Percentiles rank a stretch among this genome's conserved stretches.
These are phyloP conservation scores for Centruroides sculpturatus DNA, from an alignment of 1,140 invertebrate genomes.

Conservation along the genomic window DNA sequence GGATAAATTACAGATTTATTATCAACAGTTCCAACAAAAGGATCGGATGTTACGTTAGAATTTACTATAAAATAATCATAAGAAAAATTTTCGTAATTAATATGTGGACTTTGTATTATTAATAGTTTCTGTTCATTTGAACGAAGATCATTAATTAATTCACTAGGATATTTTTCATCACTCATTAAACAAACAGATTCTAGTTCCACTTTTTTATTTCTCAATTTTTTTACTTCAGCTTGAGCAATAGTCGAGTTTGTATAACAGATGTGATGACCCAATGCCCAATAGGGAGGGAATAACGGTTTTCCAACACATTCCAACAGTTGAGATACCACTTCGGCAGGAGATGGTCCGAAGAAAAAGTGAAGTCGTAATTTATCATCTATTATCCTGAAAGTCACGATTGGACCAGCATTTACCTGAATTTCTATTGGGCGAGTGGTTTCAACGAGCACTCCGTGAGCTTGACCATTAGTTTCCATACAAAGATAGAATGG, in stretches of 20 bases:
- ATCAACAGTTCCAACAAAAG: constrained; percentile 11
- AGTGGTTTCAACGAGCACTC: constrained; percentile 57
- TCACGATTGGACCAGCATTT: constrained; percentile 58
- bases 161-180: constrained; percentile 16
- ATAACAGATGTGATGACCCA: constrained; percentile 40
- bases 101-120: constrained; percentile 21
- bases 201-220: constrained; percentile 25
- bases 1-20: constrained; percentile 43
- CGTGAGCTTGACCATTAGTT: constrained; percentile 32
- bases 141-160: too few species aligned
- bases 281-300: constrained; percentile 33
- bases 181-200: constrained; percentile 21
- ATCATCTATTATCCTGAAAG: constrained; percentile 56
- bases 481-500: constrained; percentile 18
- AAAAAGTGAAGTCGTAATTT: constrained; percentile 58
- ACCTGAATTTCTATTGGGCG: constrained; percentile 68
- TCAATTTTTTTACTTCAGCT: constrained; percentile 26
- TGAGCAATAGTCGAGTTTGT: constrained; percentile 23
- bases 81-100: constrained; percentile 20
- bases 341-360: constrained; percentile 47
- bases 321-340: constrained; percentile 35
- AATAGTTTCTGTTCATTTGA: constrained; percentile 10
- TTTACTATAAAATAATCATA: constrained; percentile 5
- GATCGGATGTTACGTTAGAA: neutral
- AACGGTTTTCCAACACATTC: constrained; percentile 23